Conservation (phyloP, 2,113 vertebrate species). For the Scytalopus superciliaris region DNA sequence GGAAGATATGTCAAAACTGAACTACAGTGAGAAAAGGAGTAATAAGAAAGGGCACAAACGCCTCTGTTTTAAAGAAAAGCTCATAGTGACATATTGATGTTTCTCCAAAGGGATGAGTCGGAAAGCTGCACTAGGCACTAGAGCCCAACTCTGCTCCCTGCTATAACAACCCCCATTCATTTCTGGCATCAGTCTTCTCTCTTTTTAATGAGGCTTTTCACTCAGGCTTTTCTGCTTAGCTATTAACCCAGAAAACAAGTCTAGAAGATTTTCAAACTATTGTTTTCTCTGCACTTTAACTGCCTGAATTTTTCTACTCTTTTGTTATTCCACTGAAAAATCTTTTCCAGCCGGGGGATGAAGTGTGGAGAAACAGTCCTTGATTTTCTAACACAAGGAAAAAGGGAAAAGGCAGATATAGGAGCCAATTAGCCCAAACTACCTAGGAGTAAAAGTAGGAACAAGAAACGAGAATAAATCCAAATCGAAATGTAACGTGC, state of each 20-base stretch:
- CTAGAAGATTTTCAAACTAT: slow-evolving; percentile 23
- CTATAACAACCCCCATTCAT: slow-evolving; percentile 8
- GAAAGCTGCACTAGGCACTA: slow-evolving; percentile 4
- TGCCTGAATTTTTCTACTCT: slow-evolving; percentile 9
- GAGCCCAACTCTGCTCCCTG: not conserved
- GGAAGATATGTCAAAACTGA: slow-evolving; percentile 19
- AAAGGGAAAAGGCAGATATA: not conserved
- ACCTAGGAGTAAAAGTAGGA: not conserved
- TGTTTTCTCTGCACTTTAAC: slow-evolving; percentile 16
- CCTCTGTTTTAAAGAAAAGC: slow-evolving; percentile 31
- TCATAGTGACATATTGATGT: not conserved
- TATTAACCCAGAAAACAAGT: slow-evolving; percentile 51
- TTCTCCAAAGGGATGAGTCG: not conserved
- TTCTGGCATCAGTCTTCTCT: slow-evolving; percentile 18
- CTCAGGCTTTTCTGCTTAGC: slow-evolving; percentile 14
- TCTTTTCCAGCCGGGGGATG: not conserved
- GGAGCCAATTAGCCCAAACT: slow-evolving; percentile 14
- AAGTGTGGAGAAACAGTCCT: not conserved
- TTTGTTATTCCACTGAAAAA: slow-evolving; percentile 15
- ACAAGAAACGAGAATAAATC: not conserved
- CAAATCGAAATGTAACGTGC: not conserved
- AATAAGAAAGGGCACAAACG: slow-evolving; percentile 37
- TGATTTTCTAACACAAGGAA: not conserved
- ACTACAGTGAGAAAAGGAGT: not conserved
- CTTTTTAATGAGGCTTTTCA: slow-evolving; percentile 56